phyloP scores from a whole-genome alignment of 2,113 vertebrate species.

The Elaphurus davidianus region DNA sequence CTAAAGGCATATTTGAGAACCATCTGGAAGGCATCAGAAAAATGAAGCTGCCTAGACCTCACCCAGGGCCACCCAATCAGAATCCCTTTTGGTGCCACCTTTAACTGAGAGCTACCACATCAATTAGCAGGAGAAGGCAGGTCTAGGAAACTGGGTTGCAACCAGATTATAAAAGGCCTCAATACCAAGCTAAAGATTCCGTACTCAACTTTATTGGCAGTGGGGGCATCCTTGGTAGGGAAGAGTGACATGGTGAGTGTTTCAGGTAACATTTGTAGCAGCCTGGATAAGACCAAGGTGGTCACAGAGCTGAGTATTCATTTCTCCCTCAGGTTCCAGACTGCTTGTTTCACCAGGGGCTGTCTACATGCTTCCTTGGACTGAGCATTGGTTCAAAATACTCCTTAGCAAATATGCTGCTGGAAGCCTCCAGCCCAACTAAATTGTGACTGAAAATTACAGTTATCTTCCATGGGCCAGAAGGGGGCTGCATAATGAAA shows the following conservation, averaged over 20 bases:
- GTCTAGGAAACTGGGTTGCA: neutral
- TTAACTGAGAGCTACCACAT: neutral
- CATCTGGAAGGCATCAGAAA: neutral
- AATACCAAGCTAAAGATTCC: neutral
- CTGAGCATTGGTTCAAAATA: neutral
- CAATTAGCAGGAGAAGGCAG: neutral
- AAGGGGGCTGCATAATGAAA: neutral
- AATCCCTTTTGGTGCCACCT: neutral
- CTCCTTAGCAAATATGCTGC: neutral
- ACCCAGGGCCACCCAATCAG: neutral
- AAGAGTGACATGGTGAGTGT: neutral
- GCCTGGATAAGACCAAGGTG: neutral
- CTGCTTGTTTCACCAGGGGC: neutral
- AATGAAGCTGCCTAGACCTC: neutral
- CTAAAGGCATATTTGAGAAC: neutral
- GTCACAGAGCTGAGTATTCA: neutral
- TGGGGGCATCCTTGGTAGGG: neutral
- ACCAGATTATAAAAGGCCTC: neutral
- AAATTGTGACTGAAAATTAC: constrained; percentile 41
- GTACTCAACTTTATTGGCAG: neutral
- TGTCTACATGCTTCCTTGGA: neutral
- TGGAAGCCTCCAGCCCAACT: neutral
- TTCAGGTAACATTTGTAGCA: neutral
- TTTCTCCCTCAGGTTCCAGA: neutral
- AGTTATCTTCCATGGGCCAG: neutral